These are phyloP conservation scores for Heterodera schachtii DNA, from an alignment of 1,140 invertebrate species.

Conservation along the genomic window DNA sequence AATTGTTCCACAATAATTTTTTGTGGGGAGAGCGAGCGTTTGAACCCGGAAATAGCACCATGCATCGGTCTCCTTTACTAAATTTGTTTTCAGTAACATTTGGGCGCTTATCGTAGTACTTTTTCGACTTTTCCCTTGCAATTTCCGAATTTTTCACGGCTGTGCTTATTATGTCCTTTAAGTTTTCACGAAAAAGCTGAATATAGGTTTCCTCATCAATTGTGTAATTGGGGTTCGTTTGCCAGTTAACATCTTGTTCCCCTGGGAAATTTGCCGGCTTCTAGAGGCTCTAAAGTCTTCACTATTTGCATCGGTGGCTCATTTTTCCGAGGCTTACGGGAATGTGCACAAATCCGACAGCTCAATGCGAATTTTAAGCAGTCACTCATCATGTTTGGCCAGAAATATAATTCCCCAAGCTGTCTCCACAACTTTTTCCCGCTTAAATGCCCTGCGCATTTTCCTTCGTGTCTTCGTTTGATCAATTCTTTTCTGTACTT, in stretches of 20 bases:
- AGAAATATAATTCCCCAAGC: neutral
- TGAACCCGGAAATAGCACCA: no score
- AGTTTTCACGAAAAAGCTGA: neutral
- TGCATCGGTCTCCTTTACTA: no score
- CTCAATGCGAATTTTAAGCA: neutral
- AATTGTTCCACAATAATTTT: no score
- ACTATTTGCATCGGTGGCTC: neutral
- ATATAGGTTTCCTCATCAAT: neutral
- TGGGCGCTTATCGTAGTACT: no score
- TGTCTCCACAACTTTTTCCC: slow-evolving; percentile 11
- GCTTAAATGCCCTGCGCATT: slow-evolving; percentile 17
- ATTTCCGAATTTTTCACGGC: no score
- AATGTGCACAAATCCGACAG: neutral
- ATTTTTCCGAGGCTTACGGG: neutral
- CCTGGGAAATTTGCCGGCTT: neutral
- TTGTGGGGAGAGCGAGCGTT: no score
- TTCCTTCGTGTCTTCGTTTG: neutral
- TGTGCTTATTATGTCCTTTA: no score
- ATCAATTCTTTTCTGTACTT: slow-evolving; percentile 2
- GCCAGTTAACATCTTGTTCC: neutral
- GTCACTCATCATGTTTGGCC: slow-evolving; percentile 14
- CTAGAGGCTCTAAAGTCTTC: no score
- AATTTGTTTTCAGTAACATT: no score
- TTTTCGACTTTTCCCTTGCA: no score
- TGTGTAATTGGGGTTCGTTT: neutral